Percentiles rank a stretch among this genome's conserved stretches.
Evolutionary conservation across 2,113 vertebrate species (phyloP).

Genomic region (Gambusia affinis): DNA sequence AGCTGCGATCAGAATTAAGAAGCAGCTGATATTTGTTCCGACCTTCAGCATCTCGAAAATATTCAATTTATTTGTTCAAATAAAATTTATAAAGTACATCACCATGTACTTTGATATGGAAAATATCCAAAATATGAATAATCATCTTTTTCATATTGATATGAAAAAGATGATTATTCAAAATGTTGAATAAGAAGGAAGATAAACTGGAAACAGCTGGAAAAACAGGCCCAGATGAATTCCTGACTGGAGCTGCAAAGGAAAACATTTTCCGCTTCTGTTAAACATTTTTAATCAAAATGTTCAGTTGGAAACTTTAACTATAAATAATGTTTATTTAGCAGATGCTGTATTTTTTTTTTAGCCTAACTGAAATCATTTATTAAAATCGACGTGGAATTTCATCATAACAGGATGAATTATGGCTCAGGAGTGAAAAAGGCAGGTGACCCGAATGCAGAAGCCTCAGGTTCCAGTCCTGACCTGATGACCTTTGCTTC

Average conservation of each 20-base stretch:
- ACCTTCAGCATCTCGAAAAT: no score
- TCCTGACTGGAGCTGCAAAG: background rate
- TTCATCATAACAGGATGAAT: background rate
- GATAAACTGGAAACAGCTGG: no score
- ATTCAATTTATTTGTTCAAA: background rate
- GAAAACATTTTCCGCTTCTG: background rate
- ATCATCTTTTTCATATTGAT: no score
- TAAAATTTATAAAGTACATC: background rate
- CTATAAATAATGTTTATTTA: background rate
- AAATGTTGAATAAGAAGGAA: background rate
- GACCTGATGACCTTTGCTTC: no score
- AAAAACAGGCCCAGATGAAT: background rate
- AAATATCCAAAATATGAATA: no score
- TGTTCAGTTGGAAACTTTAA: background rate
- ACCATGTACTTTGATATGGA: no score
- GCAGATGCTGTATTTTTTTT: background rate
- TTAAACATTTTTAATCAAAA: background rate
- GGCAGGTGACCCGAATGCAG: no score
- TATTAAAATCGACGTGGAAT: background rate
- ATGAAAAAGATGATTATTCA: background rate
- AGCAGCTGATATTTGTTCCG: constrained; percentile 54
- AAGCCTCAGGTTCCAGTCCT: no score
- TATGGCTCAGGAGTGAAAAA: no score
- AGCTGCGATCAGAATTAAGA: constrained; percentile 58
- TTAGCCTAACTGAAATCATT: background rate